Base-by-base conservation (phyloP, 2,888 invertebrate species). In the Tribolium freemani region DNA sequence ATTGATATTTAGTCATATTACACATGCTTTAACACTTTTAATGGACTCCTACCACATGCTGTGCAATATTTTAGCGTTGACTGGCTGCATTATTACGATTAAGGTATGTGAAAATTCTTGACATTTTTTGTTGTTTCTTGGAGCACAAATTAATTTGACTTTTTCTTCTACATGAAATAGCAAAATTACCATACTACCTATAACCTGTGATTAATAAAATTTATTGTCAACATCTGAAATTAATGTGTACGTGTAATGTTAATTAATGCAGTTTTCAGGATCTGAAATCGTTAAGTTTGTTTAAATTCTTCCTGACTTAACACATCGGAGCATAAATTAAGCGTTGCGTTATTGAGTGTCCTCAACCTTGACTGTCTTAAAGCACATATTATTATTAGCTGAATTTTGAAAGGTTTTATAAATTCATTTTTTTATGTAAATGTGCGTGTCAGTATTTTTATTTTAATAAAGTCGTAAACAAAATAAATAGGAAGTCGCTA, bases 1-100 rank as follows among this genome's bases (percentile, higher is more conserved):
- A 83, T 89, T 98, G 79, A 90, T 94, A 77, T 92, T 95, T 5
- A 96, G 96, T 73, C 95, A 98, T 86, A 88, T 96, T 79, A 96
- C 97, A 1, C 96, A 98, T 87, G 95, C 97, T 0, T 90, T 98
- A 58, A 97, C 97, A 0, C 90, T 98, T 8, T 91, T 97, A 56
- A 94, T 97, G 78, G 96, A 97, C 85, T 93, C 97, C 6, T 98
- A 97, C 88, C 97, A 98, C 87, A 95, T 96, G 90, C 90, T 98
- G 61, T 97, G 97, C 86, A 95, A 98, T 83, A 93, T 97, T 44
- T 91, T 98, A 67, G 96, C 97, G 6, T 90, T 98, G 67, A 88
- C 90, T 48, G 94, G 95, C 31, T 94, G 93, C 82, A 91, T 95
- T 80, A 88, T 93, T 56, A 93, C 94, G 16, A 91, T 94, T 76